Evolutionary conservation across 2,797 vertebrate species (phyloP).

Genomic region (Tokudaia tokunoshimensis): DNA sequence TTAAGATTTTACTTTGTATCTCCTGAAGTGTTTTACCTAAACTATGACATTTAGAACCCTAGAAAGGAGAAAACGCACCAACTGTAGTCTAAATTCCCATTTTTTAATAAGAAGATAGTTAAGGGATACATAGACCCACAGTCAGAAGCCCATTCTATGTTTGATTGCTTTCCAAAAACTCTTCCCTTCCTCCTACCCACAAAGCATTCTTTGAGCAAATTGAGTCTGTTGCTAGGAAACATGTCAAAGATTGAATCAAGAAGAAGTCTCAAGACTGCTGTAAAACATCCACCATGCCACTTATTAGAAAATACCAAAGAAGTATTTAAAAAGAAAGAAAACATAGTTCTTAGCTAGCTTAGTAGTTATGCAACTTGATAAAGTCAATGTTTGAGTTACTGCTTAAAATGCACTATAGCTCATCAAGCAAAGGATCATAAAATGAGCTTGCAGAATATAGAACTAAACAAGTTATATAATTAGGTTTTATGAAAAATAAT

Average conservation of each 20-base stretch:
- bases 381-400: not conserved
- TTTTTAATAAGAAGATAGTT: conserved; percentile 60
- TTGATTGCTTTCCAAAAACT: conserved; percentile 65
- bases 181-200: conserved; percentile 13
- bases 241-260: conserved; percentile 85
- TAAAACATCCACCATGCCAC: conserved; percentile 81
- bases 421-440: not conserved
- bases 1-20: conserved; percentile 9
- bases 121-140: conserved; percentile 5
- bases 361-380: conserved; percentile 9
- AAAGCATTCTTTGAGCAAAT: conserved; percentile 69
- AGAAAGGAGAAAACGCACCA: conserved; percentile 22
- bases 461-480: not conserved
- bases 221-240: conserved; percentile 88
- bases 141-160: conserved; percentile 54
- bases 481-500: not conserved
- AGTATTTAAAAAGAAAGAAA: conserved; percentile 67
- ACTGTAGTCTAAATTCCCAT: conserved; percentile 3
- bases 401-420: not conserved
- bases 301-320: conserved; percentile 79
- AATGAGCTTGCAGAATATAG: not conserved
- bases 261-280: conserved; percentile 84
- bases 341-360: conserved; percentile 58
- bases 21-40: conserved; percentile 8
- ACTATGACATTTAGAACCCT: not conserved